Evolutionary conservation across 92 coral and sea anemone species (phyloP).

Genomic region (Palythoa grandis): DNA sequence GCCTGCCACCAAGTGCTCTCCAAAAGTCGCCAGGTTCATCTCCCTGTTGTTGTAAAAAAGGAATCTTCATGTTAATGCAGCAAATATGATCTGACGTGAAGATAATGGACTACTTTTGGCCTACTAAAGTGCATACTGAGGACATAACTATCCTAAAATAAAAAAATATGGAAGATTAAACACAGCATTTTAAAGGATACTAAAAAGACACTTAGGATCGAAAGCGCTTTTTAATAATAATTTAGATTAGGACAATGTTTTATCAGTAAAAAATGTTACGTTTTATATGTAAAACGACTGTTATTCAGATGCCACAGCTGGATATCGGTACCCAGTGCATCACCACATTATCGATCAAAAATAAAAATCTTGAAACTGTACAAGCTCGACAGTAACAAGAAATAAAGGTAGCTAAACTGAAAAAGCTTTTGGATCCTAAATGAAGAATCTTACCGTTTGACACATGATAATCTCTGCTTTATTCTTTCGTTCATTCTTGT

Average conservation of each 20-base stretch:
- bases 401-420: too few species aligned
- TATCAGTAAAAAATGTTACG: too few species aligned
- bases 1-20: constrained; percentile 86
- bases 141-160: too few species aligned
- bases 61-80: not conserved
- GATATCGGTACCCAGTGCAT: too few species aligned
- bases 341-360: too few species aligned
- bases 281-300: not conserved
- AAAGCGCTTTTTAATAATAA: too few species aligned
- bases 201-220: too few species aligned
- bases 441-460: constrained; percentile 70
- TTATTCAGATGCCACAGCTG: not conserved
- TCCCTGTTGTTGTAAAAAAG: constrained; percentile 55
- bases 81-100: too few species aligned
- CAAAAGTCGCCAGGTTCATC: constrained; percentile 94
- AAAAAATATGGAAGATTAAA: too few species aligned
- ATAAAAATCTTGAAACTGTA: not conserved
- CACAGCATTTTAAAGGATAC: not conserved
- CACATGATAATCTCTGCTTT: constrained; percentile 88
- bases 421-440: not conserved
- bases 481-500: constrained; percentile 96
- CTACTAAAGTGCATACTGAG: not conserved
- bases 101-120: too few species aligned
- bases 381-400: not conserved
- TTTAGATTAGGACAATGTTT: too few species aligned